Conservation (phyloP, 1,140 invertebrate species). For the Drosophila insularis region DNA sequence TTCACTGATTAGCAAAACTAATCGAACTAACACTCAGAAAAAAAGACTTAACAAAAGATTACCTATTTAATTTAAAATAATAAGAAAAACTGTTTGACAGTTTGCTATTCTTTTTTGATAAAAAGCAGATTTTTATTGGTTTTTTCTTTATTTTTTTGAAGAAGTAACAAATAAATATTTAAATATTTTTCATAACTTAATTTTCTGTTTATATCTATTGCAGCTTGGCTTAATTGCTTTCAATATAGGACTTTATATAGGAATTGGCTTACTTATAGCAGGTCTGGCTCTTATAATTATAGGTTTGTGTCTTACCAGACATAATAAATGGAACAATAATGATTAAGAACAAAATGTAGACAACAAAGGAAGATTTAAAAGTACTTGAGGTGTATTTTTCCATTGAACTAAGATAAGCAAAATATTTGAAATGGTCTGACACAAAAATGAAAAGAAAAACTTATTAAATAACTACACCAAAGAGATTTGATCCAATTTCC, state of each 20-base stretch:
- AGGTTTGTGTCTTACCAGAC: constrained; percentile 46
- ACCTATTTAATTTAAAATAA: too few relatives aligned
- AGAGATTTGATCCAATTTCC: constrained; percentile 66
- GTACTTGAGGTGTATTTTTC: constrained; percentile 21
- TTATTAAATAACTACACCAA: constrained; percentile 20
- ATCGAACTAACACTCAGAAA: too few relatives aligned
- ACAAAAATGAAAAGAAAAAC: background rate
- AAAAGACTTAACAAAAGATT: too few relatives aligned
- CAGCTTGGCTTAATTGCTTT: constrained; percentile 48
- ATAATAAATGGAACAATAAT: constrained; percentile 60
- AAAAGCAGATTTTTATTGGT: too few relatives aligned
- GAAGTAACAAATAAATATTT: background rate
- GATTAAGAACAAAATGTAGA: constrained; percentile 6
- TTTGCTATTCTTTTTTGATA: too few relatives aligned
- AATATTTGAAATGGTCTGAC: constrained; percentile 6
- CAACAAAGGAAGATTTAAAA: background rate
- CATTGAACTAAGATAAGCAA: background rate
- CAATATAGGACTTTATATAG: constrained; percentile 44
- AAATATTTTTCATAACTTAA: background rate
- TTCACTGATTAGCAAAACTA: background rate
- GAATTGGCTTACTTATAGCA: constrained; percentile 51
- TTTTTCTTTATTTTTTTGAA: too few relatives aligned
- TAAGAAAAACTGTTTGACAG: too few relatives aligned
- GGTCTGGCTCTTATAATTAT: constrained; percentile 34
- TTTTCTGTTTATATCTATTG: background rate